Base-by-base conservation (phyloP, 2,888 invertebrate species). In the Himalopsyche kuldschensis region DNA sequence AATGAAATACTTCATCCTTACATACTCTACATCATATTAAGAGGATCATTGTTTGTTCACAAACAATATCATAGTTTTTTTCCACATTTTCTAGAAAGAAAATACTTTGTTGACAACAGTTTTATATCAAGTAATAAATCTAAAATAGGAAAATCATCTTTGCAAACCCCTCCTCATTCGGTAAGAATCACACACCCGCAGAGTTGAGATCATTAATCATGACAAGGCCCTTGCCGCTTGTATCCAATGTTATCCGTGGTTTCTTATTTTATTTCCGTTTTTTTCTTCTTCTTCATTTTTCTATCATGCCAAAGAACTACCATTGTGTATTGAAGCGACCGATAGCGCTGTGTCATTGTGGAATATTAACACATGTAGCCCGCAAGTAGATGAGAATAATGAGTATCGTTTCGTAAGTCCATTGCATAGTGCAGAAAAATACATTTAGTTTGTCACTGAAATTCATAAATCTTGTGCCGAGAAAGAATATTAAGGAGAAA, bases 231-330 rank as follows among this genome's bases (percentile, higher is more conserved):
- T 69, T 69, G 69, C 69, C 69, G 69, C 69, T n/a, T 35, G 76
- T 76, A 35, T 76, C 76, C 76, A 76, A 76, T 32, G 76, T 76
- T 32, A 76, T 32, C 76, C 76, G 76, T 27, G 35, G 41, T 32
- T 41, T 76, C 41, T 76, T 76, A 76, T 76, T 75, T 76, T 76
- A 32, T 76, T 76, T 35, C 76, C 76, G n/a, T 76, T 76, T 76
- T 76, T 41, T 32, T 76, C 20, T 35, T 69, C 27, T 15, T 69
- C 69, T 69, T 27, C 27, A 69, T 69, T 69, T 69, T 69, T 69
- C 24, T 27, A 69, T 30, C 24, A 10, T 69, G 27, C 24, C 69
- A 69, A 69, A 27, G 69, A 69, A 69, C 69, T 24, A 69, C 27
- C 69, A 69, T 76, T 69, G 69, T 76, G 32, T 31, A 76, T 76